Percentiles rank a stretch among this genome's conserved stretches.
phyloP scores from a whole-genome alignment of 2,888 invertebrate genomes.

The Pilophorus perplexus region DNA sequence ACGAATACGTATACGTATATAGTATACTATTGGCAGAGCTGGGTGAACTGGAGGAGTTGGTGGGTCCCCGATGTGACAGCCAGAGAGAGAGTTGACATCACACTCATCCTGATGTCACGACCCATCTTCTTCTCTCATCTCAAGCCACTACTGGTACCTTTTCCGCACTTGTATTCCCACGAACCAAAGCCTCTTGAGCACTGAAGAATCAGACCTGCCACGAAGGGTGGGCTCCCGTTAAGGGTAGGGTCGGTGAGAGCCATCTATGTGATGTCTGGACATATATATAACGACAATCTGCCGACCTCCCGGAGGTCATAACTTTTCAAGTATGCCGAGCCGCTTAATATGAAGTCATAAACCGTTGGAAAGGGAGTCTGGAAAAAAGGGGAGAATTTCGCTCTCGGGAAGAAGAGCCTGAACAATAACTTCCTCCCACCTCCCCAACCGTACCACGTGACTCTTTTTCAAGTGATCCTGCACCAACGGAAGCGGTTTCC shows the following conservation, averaged over 20 bases:
- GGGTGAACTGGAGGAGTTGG: no score
- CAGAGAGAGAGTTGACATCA: no score
- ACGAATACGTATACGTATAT: no score
- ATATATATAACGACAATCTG: conserved; percentile 35
- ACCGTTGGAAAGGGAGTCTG: background rate
- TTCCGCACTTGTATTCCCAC: no score
- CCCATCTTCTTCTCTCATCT: no score
- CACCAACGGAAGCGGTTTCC: background rate
- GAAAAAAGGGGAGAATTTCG: background rate
- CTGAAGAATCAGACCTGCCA: background rate
- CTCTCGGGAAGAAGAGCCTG: background rate
- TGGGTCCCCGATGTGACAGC: no score
- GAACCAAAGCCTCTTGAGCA: no score
- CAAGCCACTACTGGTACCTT: no score
- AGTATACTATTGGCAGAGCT: no score
- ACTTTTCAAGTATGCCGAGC: conserved; percentile 29
- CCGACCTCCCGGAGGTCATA: conserved; percentile 16
- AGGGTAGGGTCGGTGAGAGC: background rate
- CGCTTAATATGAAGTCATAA: conserved; percentile 28
- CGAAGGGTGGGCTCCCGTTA: background rate
- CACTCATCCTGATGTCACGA: no score
- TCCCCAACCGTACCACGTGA: conserved; percentile 2
- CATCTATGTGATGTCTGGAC: conserved; percentile 21
- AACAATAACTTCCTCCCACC: conserved; percentile 15
- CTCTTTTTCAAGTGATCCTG: background rate